Percentiles rank a stretch among this genome's conserved stretches.
Conservation (phyloP, 2,888 invertebrate genomes). For the Trissonchulus latispiculum region DNA sequence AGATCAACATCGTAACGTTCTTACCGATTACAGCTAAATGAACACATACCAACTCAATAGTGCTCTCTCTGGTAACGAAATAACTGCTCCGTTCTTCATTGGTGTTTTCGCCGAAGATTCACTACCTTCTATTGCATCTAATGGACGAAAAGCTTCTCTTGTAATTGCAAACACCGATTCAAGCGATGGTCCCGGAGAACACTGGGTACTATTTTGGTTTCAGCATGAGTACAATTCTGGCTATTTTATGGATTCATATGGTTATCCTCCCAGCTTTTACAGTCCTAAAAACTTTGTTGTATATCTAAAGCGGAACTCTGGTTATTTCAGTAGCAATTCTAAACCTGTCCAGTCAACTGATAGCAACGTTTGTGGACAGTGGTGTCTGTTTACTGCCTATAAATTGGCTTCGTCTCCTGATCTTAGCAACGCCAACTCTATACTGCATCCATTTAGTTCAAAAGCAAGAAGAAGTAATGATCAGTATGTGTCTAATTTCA, state of each 20-base stretch:
- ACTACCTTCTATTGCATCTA: too few relatives aligned
- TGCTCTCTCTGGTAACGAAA: background rate
- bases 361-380: background rate
- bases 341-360: background rate
- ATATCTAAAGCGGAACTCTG: background rate
- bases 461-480: too few relatives aligned
- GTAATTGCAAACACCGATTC: background rate
- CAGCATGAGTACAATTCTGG: background rate
- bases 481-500: too few relatives aligned
- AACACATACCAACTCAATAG: background rate
- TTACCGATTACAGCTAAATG: background rate
- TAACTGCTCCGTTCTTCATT: background rate
- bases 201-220: constrained; percentile 6
- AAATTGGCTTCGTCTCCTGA: background rate
- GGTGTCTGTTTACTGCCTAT: constrained; percentile 7
- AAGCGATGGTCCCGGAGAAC: background rate
- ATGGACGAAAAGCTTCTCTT: background rate
- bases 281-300: background rate
- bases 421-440: too few relatives aligned
- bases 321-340: background rate
- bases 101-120: background rate
- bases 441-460: too few relatives aligned
- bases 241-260: background rate
- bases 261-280: background rate
- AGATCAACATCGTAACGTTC: background rate